Percentiles rank a stretch among this genome's conserved stretches.
These are phyloP conservation scores for Leucopsar rothschildi DNA, from an alignment of 2,113 vertebrate genomes.

Conservation along the genomic window DNA sequence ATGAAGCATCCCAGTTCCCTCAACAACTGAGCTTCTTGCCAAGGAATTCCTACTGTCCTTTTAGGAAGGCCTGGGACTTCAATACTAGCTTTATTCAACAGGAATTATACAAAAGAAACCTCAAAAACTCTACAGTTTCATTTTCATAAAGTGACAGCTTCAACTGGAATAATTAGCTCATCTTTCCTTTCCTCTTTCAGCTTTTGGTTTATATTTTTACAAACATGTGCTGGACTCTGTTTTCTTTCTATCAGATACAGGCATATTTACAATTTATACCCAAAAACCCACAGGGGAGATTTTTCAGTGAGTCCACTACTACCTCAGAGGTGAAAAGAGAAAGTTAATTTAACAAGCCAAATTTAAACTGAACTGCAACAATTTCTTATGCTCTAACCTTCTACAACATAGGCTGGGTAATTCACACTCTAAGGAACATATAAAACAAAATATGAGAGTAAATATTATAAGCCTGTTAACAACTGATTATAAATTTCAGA, in stretches of 20 bases:
- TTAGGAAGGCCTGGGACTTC: not conserved
- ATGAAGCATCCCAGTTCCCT: not conserved
- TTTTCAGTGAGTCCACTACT: not conserved
- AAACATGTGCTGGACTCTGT: not conserved
- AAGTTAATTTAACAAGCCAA: not conserved
- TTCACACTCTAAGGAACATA: not conserved
- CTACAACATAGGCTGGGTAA: not conserved
- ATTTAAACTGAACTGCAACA: not conserved
- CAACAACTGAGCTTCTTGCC: constrained; percentile 27
- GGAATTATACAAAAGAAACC: not conserved
- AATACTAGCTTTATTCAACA: constrained; percentile 40
- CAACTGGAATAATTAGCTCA: constrained; percentile 3
- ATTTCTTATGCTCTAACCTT: not conserved
- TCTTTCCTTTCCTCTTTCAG: constrained; percentile 14
- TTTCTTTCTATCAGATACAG: not conserved
- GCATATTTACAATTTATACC: not conserved
- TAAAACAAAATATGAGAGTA: not conserved
- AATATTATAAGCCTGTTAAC: not conserved
- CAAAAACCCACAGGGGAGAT: fast-evolving
- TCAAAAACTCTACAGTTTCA: constrained; percentile 1
- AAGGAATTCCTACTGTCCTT: constrained; percentile 35
- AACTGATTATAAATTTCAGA: not conserved
- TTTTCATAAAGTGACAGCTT: constrained; percentile 6
- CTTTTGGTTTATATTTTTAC: not conserved
- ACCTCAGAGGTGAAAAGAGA: not conserved